A percentile compares a stretch with the other conserved stretches of the same genome.
These are phyloP conservation scores for Sinocyclocheilus rhinocerous DNA, from an alignment of 2,113 vertebrate genomes.

Conservation along the genomic window DNA sequence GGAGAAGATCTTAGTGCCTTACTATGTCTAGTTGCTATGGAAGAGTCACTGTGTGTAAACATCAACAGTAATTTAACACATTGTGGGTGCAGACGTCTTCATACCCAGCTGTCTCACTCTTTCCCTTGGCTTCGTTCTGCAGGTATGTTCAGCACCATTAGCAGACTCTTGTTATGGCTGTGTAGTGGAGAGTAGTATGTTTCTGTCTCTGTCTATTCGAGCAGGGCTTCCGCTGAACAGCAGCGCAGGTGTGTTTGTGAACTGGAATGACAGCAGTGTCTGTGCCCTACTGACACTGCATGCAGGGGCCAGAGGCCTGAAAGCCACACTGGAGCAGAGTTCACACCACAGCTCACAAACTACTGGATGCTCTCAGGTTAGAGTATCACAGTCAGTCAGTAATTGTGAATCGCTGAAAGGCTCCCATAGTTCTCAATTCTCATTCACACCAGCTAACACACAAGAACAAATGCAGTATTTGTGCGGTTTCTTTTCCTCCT, in stretches of 20 bases:
- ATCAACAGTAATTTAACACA: conserved; percentile 60
- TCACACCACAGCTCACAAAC: conserved; percentile 10
- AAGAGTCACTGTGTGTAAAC: conserved; percentile 71
- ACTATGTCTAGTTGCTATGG: conserved; percentile 67
- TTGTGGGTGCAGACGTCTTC: conserved; percentile 55
- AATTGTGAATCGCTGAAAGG: background rate
- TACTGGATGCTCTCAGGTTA: conserved; percentile 36
- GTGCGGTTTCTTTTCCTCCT: background rate
- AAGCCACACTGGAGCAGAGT: conserved; percentile 63
- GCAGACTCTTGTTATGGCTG: background rate
- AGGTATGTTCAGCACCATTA: conserved; percentile 65
- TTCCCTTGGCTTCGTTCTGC: conserved; percentile 64
- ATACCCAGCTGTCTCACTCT: conserved; percentile 71
- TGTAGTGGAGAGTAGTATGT: background rate
- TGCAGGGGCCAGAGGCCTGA: conserved; percentile 64
- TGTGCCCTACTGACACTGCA: conserved; percentile 65
- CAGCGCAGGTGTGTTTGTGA: conserved; percentile 59
- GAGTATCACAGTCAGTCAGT: background rate
- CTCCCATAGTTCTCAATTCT: background rate
- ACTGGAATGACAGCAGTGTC: conserved; percentile 47
- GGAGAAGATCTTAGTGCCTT: conserved; percentile 60
- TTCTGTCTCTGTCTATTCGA: conserved; percentile 18
- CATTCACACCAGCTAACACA: background rate
- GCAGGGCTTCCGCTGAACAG: conserved; percentile 75
- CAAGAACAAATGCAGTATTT: background rate